Evolutionary conservation across 2,888 invertebrate species (phyloP).

Genomic region (Coleophora deauratella): DNA sequence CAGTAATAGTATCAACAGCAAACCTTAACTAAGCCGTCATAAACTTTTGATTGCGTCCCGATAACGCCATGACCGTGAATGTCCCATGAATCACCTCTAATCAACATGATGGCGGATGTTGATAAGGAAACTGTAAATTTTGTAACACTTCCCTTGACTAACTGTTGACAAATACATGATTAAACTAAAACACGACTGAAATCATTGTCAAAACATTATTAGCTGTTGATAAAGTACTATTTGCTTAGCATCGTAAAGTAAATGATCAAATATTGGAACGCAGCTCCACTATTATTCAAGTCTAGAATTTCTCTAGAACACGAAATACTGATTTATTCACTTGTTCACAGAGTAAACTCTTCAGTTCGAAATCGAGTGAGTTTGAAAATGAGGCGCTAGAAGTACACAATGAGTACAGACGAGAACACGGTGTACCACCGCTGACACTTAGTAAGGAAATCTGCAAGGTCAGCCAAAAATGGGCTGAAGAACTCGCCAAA

Average conservation of each 20-base stretch:
- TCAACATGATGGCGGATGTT: neutral
- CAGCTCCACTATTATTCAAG: too few relatives aligned
- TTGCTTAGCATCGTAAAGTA: too few relatives aligned
- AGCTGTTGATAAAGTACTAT: too few relatives aligned
- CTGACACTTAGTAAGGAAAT: conserved; percentile 77
- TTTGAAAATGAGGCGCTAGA: conserved; percentile 60
- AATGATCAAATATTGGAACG: too few relatives aligned
- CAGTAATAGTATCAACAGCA: too few relatives aligned
- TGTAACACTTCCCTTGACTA: too few relatives aligned
- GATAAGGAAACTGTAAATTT: neutral
- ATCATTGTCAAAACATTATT: too few relatives aligned
- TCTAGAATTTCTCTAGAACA: too few relatives aligned
- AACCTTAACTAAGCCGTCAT: too few relatives aligned
- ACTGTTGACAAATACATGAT: too few relatives aligned
- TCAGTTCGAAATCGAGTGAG: conserved; percentile 48
- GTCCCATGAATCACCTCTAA: conserved; percentile 9
- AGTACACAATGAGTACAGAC: conserved; percentile 56
- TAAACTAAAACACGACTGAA: too few relatives aligned
- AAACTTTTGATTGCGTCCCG: neutral
- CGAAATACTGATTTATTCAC: conserved; percentile 1
- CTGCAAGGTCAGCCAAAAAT: conserved; percentile 77
- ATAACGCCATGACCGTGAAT: conserved; percentile 10
- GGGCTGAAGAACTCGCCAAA: conserved; percentile 80
- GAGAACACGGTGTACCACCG: conserved; percentile 59
- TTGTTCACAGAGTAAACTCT: conserved; percentile 56